Percentiles rank a stretch among this genome's conserved stretches.
Evolutionary conservation across 2,113 vertebrate species (phyloP).

Genomic region (Mormoops blainvillei): DNA sequence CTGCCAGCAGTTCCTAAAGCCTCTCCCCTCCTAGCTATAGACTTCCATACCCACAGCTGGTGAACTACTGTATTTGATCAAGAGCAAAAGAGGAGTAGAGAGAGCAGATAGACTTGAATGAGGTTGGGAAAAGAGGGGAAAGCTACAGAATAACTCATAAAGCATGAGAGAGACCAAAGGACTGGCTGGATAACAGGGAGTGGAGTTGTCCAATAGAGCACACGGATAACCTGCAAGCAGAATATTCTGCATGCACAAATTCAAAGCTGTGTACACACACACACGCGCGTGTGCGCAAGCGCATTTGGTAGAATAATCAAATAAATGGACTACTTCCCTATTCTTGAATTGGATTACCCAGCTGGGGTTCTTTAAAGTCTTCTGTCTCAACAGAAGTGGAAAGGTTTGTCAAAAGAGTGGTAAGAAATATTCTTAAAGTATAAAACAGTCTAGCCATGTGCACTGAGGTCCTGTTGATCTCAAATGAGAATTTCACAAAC

Average conservation of each 20-base stretch:
- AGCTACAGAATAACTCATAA: background rate
- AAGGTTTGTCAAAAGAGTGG: slow-evolving; percentile 10
- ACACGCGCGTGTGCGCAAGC: too few relatives aligned
- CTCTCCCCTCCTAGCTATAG: background rate
- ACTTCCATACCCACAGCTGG: background rate
- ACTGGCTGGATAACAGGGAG: background rate
- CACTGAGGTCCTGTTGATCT: slow-evolving; percentile 20
- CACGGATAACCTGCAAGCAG: background rate
- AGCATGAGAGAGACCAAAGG: background rate
- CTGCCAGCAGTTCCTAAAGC: background rate
- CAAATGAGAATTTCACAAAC: slow-evolving; percentile 38
- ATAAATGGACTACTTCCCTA: background rate
- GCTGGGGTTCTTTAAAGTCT: slow-evolving; percentile 4
- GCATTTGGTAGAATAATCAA: background rate
- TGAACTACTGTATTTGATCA: background rate
- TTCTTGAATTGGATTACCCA: background rate
- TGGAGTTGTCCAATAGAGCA: slow-evolving; percentile 19
- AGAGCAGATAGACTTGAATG: background rate
- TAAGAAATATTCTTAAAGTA: slow-evolving; percentile 34
- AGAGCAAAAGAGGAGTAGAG: background rate
- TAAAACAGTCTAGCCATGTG: slow-evolving; percentile 23
- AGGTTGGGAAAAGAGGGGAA: background rate
- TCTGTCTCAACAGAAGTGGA: slow-evolving; percentile 56
- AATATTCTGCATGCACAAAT: background rate
- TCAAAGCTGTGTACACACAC: background rate